A percentile compares a stretch with the other conserved stretches of the same genome.
These are phyloP conservation scores for Himalopsyche tibetana DNA, from an alignment of 2,888 invertebrate genomes.

Conservation along the genomic window DNA sequence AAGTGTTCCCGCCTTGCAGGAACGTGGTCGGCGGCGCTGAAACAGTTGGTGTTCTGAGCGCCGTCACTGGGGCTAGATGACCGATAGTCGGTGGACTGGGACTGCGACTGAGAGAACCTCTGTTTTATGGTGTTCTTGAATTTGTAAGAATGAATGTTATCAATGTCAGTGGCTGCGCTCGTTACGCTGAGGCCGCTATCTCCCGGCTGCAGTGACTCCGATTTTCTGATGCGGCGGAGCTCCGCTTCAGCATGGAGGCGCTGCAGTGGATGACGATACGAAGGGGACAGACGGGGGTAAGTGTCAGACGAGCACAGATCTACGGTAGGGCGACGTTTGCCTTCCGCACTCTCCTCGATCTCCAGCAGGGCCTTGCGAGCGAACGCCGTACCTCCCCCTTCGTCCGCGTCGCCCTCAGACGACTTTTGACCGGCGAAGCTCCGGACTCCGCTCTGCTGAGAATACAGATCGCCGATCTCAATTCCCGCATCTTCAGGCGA, in stretches of 20 bases:
- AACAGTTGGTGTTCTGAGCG: constrained; percentile 46
- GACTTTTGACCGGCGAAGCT: constrained; percentile 59
- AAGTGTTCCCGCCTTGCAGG: constrained; percentile 53
- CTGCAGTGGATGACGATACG: constrained; percentile 59
- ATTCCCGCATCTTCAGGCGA: constrained; percentile 44
- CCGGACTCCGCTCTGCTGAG: constrained; percentile 57
- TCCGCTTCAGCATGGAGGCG: constrained; percentile 70
- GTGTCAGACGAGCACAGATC: constrained; percentile 67
- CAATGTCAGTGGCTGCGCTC: constrained; percentile 74
- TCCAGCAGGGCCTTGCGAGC: not conserved
- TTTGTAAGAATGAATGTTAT: constrained; percentile 84
- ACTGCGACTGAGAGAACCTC: constrained; percentile 83
- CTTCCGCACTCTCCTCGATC: not conserved
- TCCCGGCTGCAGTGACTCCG: constrained; percentile 70
- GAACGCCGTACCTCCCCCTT: constrained; percentile 37
- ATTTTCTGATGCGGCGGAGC: constrained; percentile 72
- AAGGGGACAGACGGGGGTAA: constrained; percentile 69
- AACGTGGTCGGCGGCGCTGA: constrained; percentile 50
- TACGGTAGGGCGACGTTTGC: constrained; percentile 7
- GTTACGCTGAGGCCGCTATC: constrained; percentile 70
- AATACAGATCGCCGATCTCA: constrained; percentile 44
- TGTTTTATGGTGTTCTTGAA: constrained; percentile 97
- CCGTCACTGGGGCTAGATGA: constrained; percentile 64
- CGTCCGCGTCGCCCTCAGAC: constrained; percentile 66
- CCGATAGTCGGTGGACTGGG: constrained; percentile 68